phyloP scores from a whole-genome alignment of 2,113 vertebrate species.

The Cephalopterus ornatus region DNA sequence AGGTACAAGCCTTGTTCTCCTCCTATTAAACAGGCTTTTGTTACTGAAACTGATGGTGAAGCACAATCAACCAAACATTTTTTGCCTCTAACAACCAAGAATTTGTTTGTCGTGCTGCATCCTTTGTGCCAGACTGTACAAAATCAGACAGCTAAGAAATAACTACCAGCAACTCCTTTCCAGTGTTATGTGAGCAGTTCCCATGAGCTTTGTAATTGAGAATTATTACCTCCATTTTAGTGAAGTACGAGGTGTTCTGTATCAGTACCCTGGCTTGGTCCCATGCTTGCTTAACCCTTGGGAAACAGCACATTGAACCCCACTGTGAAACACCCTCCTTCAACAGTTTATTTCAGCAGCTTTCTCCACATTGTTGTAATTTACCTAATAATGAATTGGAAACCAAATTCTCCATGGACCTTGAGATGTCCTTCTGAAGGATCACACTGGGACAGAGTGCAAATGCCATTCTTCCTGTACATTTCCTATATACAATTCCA shows the following conservation, averaged over 20 bases:
- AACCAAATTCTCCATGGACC: neutral
- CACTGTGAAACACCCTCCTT: neutral
- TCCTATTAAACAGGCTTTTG: neutral
- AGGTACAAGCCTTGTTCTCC: neutral
- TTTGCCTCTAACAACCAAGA: neutral
- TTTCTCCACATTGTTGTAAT: neutral
- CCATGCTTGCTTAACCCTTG: neutral
- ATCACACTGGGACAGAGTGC: neutral
- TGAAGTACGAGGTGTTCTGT: neutral
- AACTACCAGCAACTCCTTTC: neutral
- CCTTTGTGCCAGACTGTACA: neutral
- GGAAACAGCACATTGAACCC: accelerated
- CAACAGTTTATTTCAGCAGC: neutral
- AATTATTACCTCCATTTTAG: neutral
- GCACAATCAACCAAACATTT: neutral
- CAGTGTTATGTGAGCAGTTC: neutral
- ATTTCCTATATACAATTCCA: neutral
- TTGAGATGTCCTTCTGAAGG: neutral
- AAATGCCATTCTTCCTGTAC: neutral
- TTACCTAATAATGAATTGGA: neutral
- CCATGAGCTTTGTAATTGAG: neutral
- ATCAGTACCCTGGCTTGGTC: neutral
- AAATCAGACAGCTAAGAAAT: neutral
- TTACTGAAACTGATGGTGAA: neutral
- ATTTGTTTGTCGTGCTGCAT: neutral